Conservation (phyloP, 1,140 invertebrate species). For the Wasmannia auropunctata region DNA sequence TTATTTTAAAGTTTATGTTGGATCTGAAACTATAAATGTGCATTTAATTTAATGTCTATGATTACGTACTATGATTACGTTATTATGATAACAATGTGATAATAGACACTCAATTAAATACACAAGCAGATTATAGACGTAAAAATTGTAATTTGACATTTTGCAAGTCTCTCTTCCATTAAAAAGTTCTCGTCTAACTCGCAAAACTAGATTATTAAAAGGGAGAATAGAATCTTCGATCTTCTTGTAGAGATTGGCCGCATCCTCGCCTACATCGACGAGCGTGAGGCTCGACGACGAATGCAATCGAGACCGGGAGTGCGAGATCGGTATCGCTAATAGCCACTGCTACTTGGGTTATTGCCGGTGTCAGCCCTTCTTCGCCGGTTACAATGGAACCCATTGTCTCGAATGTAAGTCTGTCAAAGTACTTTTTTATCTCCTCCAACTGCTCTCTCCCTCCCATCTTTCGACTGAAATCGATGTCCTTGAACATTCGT, state of each 20-base stretch:
- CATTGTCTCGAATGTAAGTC: slow-evolving; percentile 89
- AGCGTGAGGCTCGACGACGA: slow-evolving; percentile 77
- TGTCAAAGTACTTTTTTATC: not conserved
- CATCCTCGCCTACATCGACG: slow-evolving; percentile 58
- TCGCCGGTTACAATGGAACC: slow-evolving; percentile 88
- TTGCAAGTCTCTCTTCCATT: not conserved
- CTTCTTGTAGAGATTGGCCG: slow-evolving; percentile 62
- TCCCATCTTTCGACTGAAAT: slow-evolving; percentile 17
- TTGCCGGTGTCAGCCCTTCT: slow-evolving; percentile 89
- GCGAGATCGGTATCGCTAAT: slow-evolving; percentile 84
- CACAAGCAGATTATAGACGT: not conserved
- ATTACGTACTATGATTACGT: too few relatives aligned
- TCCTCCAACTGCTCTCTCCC: not conserved
- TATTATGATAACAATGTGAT: too few relatives aligned
- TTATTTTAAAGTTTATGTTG: too few relatives aligned
- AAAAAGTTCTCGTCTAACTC: not conserved
- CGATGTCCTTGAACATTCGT: too few relatives aligned
- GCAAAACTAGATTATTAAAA: not conserved
- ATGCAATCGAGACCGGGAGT: slow-evolving; percentile 86
- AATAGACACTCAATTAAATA: not conserved
- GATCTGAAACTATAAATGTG: too few relatives aligned
- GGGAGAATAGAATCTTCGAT: not conserved
- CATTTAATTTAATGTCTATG: too few relatives aligned
- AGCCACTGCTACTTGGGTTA: slow-evolving; percentile 87
- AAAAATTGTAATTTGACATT: not conserved